phyloP scores from a whole-genome alignment of 2,797 vertebrate genomes.

The Brachyalestes nurse region DNA sequence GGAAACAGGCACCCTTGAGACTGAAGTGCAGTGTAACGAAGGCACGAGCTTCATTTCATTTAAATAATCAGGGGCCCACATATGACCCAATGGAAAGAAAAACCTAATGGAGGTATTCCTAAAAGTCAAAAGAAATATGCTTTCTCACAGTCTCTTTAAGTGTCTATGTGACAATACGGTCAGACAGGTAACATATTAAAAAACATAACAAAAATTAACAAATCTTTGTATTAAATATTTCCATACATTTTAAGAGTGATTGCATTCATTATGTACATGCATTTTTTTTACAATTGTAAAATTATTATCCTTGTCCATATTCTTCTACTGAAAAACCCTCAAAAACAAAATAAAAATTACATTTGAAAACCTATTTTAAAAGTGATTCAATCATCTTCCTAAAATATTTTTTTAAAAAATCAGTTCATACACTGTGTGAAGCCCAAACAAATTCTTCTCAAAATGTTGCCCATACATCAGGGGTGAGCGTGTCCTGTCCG shows the following conservation, averaged over 20 bases:
- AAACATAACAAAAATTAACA: neutral
- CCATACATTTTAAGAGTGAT: neutral
- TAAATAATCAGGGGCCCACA: constrained; percentile 51
- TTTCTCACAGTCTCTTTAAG: neutral
- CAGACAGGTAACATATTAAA: constrained; percentile 3
- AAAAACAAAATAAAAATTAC: constrained; percentile 42
- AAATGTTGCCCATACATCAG: constrained; percentile 86
- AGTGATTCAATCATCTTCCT: constrained; percentile 77
- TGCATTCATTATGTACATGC: neutral
- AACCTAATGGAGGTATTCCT: constrained; percentile 19
- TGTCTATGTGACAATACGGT: neutral
- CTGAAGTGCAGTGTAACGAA: constrained; percentile 49
- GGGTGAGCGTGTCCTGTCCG: constrained; percentile 78
- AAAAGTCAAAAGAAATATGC: constrained; percentile 8
- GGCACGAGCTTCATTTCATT: constrained; percentile 61
- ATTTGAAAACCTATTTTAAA: constrained; percentile 79
- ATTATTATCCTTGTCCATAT: neutral
- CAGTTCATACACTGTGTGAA: constrained; percentile 79
- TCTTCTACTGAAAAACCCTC: neutral
- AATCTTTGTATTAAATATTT: neutral
- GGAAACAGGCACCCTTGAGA: constrained; percentile 73
- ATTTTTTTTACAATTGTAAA: neutral
- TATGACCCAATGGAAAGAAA: neutral
- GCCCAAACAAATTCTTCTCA: constrained; percentile 88
- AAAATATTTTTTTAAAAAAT: constrained; percentile 74